These are phyloP conservation scores for Drosophila simulans DNA, from an alignment of 1,140 invertebrate species.

Conservation along the genomic window DNA sequence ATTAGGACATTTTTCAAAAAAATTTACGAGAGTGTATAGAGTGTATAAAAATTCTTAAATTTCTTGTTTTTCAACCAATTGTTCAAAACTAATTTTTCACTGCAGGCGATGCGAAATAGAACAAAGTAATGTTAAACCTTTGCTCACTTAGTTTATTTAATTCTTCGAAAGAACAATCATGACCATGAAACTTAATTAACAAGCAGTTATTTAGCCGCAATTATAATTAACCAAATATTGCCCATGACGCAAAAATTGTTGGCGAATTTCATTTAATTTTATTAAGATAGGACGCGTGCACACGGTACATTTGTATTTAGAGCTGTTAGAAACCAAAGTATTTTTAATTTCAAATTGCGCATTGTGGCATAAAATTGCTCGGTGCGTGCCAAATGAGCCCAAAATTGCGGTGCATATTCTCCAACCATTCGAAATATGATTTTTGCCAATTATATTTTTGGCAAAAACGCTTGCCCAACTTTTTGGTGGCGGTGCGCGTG, in stretches of 20 bases:
- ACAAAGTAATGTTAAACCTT: background rate
- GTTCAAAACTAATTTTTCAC: background rate
- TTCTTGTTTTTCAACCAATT: too few relatives aligned
- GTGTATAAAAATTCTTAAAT: background rate
- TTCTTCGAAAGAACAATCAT: background rate
- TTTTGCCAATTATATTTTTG: conserved; percentile 49
- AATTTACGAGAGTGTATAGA: too few relatives aligned
- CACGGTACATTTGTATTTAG: conserved; percentile 15
- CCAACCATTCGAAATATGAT: conserved; percentile 32
- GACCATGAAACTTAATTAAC: conserved; percentile 59
- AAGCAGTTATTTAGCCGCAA: conserved; percentile 69
- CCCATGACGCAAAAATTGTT: conserved; percentile 13
- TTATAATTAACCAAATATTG: conserved; percentile 57
- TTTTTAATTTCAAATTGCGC: conserved; percentile 53
- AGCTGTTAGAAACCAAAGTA: conserved; percentile 31
- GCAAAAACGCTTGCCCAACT: conserved; percentile 27
- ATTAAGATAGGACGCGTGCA: conserved; percentile 28
- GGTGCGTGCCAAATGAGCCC: conserved; percentile 54
- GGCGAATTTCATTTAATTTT: conserved; percentile 47
- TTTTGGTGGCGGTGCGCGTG: conserved; percentile 14
- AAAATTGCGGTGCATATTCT: conserved; percentile 32
- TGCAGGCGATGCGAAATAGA: background rate
- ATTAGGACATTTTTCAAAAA: background rate
- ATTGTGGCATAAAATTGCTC: conserved; percentile 48
- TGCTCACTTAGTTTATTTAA: background rate